These are phyloP conservation scores for Phrynocephalus forsythii DNA, from an alignment of 2,797 vertebrate genomes.

Conservation along the genomic window DNA sequence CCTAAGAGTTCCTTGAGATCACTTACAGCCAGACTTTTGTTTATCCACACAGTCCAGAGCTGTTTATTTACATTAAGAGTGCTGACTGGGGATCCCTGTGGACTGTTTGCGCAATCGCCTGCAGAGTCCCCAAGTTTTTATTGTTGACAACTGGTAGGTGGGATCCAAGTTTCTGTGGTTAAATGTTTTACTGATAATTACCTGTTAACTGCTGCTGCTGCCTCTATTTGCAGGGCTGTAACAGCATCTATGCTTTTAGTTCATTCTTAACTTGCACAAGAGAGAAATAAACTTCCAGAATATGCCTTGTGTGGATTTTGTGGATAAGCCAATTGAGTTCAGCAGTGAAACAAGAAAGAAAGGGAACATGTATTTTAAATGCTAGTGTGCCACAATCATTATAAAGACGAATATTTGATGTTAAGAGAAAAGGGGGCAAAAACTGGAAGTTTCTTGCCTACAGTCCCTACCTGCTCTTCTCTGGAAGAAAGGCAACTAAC, in stretches of 20 bases:
- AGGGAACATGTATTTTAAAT: neutral
- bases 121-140: constrained; percentile 78
- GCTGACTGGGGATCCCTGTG: constrained; percentile 70
- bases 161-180: constrained; percentile 77
- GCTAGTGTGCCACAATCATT: neutral
- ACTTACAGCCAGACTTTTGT: constrained; percentile 72
- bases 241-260: constrained; percentile 62
- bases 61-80: constrained; percentile 82
- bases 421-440: neutral
- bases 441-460: too few species aligned
- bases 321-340: neutral
- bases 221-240: constrained; percentile 75
- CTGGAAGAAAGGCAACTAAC: too few species aligned
- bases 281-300: constrained; percentile 46
- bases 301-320: constrained; percentile 45
- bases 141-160: constrained; percentile 80
- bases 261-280: constrained; percentile 60
- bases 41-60: constrained; percentile 72
- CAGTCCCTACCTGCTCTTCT: too few species aligned
- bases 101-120: constrained; percentile 80
- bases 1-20: constrained; percentile 45
- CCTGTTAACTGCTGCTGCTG: constrained; percentile 78
- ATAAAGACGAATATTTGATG: neutral
- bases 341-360: neutral
- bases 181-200: constrained; percentile 84